Percentiles rank a stretch among this genome's conserved stretches.
These are phyloP conservation scores for Bombus vancouverensis DNA, from an alignment of 1,140 invertebrate species.

Conservation along the genomic window DNA sequence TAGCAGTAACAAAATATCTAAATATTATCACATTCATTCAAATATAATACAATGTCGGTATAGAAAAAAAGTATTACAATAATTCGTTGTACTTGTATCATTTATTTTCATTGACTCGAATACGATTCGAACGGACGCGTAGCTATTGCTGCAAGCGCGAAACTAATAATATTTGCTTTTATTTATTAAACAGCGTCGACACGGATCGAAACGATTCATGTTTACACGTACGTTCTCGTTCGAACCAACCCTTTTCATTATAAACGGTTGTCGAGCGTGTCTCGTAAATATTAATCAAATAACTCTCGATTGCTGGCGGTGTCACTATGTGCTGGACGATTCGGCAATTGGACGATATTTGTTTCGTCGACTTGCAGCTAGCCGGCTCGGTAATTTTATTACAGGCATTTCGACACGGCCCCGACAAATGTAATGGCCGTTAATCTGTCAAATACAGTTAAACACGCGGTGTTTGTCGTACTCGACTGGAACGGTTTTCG, in stretches of 20 bases:
- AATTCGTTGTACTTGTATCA: too few relatives aligned
- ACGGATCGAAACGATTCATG: background rate
- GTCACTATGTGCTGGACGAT: background rate
- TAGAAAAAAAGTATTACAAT: too few relatives aligned
- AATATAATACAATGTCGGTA: too few relatives aligned
- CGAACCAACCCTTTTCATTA: constrained; percentile 13
- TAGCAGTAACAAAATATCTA: background rate
- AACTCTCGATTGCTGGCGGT: constrained; percentile 2
- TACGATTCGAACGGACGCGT: background rate
- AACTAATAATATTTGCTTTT: constrained; percentile 19
- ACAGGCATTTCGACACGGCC: background rate
- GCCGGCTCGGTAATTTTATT: constrained; percentile 16
- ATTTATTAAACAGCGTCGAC: background rate
- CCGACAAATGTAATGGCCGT: constrained; percentile 32
- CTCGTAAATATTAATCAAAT: constrained; percentile 47
- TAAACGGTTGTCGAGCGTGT: background rate
- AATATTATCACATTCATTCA: background rate
- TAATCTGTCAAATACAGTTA: constrained; percentile 44
- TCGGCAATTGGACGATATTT: constrained; percentile 22
- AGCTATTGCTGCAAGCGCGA: too few relatives aligned
- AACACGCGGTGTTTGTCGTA: constrained; percentile 19
- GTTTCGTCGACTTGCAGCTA: constrained; percentile 17
- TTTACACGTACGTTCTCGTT: constrained; percentile 8
- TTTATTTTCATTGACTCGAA: background rate
- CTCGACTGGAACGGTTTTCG: background rate